A percentile compares a stretch with the other conserved stretches of the same genome.
Conservation (phyloP, 2,113 vertebrate genomes). For the Anas platyrhynchos region DNA sequence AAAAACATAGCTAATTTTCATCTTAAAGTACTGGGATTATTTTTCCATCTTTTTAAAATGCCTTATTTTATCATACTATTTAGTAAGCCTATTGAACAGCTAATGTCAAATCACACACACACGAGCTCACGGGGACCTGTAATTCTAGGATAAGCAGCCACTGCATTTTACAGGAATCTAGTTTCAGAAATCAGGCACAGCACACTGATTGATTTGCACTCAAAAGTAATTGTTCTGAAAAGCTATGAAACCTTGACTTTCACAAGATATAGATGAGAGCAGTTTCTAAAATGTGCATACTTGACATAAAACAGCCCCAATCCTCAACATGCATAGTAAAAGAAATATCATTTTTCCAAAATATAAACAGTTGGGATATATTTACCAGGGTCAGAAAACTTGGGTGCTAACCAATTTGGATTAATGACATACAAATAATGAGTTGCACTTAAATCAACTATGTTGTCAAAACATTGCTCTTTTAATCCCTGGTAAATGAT, state of each 20-base stretch:
- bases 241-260: slow-evolving; percentile 53
- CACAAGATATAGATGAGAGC: slow-evolving; percentile 28
- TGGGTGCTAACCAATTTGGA: slow-evolving; percentile 66
- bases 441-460: slow-evolving; percentile 72
- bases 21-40: background rate
- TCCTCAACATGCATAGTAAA: slow-evolving; percentile 42
- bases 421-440: slow-evolving; percentile 75
- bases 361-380: slow-evolving; percentile 58
- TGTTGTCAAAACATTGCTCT: slow-evolving; percentile 78
- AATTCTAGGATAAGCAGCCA: slow-evolving; percentile 1
- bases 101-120: background rate
- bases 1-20: background rate
- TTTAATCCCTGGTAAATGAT: slow-evolving; percentile 80
- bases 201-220: slow-evolving; percentile 53
- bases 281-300: slow-evolving; percentile 51
- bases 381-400: slow-evolving; percentile 63
- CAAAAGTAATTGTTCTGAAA: slow-evolving; percentile 60
- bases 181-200: slow-evolving; percentile 55
- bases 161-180: slow-evolving; percentile 8
- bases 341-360: slow-evolving; percentile 63
- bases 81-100: background rate
- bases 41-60: background rate
- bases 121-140: background rate
- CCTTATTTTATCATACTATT: background rate
- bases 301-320: slow-evolving; percentile 63